Evolutionary conservation across 2,797 vertebrate species (phyloP).

Genomic region (Anguilla megastoma): DNA sequence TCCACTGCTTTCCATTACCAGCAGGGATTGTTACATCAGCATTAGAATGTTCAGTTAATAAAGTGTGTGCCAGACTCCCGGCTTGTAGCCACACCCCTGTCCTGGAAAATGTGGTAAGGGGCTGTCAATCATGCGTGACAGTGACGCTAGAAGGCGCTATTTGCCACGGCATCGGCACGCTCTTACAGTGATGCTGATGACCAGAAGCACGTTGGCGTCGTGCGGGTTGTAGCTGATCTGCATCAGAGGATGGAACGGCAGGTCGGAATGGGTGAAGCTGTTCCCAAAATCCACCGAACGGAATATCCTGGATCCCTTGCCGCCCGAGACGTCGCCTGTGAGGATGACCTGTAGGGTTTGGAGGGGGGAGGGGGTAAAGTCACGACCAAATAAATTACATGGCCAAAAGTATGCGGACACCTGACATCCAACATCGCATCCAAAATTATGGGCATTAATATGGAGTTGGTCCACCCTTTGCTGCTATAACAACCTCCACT

Average conservation of each 20-base stretch:
- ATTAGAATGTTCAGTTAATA: too few species aligned
- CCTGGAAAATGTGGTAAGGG: neutral
- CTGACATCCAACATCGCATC: too few species aligned
- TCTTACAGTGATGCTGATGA: slow-evolving; percentile 79
- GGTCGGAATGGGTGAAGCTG: slow-evolving; percentile 75
- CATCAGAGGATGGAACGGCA: slow-evolving; percentile 82
- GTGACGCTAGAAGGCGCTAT: neutral
- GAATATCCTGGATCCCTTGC: slow-evolving; percentile 78
- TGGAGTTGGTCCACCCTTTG: neutral
- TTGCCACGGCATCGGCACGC: neutral
- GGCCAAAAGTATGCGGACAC: too few species aligned
- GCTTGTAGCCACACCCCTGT: neutral
- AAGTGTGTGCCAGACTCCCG: neutral
- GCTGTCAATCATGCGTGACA: neutral
- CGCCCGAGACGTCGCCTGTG: slow-evolving; percentile 83
- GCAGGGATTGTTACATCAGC: too few species aligned
- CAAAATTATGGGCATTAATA: too few species aligned
- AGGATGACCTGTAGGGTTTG: slow-evolving; percentile 81
- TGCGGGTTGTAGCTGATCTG: slow-evolving; percentile 84
- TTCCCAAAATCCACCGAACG: slow-evolving; percentile 83
- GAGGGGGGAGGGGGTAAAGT: slow-evolving; percentile 8
- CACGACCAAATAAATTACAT: neutral
- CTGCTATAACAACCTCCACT: too few species aligned
- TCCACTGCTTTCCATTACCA: too few species aligned
- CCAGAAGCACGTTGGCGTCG: slow-evolving; percentile 72